Evolutionary conservation across 2,113 vertebrate genomes (phyloP).

Genomic region (Archilochus colubris): DNA sequence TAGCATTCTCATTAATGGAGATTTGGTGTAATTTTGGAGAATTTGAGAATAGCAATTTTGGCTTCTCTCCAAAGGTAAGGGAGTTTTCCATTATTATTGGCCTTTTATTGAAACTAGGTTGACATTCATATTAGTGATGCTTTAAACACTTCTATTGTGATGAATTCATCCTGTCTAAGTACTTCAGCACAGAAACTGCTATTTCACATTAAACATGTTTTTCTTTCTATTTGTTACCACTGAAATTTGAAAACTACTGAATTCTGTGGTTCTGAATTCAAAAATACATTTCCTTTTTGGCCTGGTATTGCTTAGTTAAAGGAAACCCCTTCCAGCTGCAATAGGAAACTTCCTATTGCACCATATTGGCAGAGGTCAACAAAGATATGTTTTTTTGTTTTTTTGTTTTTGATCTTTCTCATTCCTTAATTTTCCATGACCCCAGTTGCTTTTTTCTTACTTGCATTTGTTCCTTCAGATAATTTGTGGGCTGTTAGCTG

Average conservation of each 20-base stretch:
- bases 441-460: neutral
- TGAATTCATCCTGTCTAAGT: neutral
- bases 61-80: neutral
- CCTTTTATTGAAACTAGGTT: neutral
- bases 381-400: neutral
- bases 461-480: neutral
- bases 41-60: neutral
- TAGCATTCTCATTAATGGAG: neutral
- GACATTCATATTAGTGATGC: neutral
- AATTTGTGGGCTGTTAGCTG: neutral
- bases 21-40: neutral
- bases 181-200: neutral
- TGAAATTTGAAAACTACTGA: neutral
- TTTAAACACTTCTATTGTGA: neutral
- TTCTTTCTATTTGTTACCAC: neutral
- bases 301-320: neutral
- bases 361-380: neutral
- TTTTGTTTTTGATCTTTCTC: neutral
- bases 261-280: neutral
- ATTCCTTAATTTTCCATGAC: neutral
- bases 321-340: neutral
- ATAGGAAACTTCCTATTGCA: neutral
- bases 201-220: neutral
- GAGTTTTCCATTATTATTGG: neutral
- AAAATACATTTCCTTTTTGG: neutral